Evolutionary conservation across 1,140 invertebrate genomes (phyloP), one percentile per base, ranked within the genome.

Genomic region (Chironomus tepperi): DNA sequence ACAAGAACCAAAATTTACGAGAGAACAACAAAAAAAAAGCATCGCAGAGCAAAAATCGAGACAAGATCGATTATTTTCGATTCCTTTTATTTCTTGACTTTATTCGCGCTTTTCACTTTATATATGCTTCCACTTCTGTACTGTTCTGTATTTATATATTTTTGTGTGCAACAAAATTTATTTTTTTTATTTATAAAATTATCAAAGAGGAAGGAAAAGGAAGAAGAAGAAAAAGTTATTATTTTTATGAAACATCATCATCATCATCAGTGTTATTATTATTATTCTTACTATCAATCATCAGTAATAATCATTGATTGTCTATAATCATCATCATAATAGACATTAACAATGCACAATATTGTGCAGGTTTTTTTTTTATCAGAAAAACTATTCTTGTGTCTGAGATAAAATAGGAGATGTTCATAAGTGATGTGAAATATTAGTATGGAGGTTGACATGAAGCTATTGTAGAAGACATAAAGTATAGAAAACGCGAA

Each of bases 61-160:
- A 70, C 65, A 70, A 70, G 65, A 70, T 70, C 65, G 65, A 70
- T 70, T 70, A 70, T 70, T 70, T 70, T 70, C 65, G 19, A 21
- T 70, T 70, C 65, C 65, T 70, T 70, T 21, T 70, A 12, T 57
- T 34, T 34, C 24, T 34, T 34, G 24, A 34, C 24, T 34, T 34
- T 34, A 19, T 70, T 70, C 65, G 65, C 65, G 65, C 65, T 70
- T 70, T 70, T 70, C 47, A 47, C 43, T 47, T 47, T 47, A 47
- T 47, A 15, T 47, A n/a, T 12, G 47, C 47, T 57, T 57, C 43
- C 47, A 57, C 47, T 57, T 57, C 47, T 57, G 47, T 57, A 15
- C 47, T 57, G n/a, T n/a, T 57, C 12, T 34, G 24, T 34, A 5
- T 34, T 47, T 47, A 3, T 47, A 47, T 47, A 47, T 47, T 3